Evolutionary conservation across 2,888 invertebrate genomes (phyloP), one percentile per base, ranked within the genome.

Genomic region (Ectobius pallidus): DNA sequence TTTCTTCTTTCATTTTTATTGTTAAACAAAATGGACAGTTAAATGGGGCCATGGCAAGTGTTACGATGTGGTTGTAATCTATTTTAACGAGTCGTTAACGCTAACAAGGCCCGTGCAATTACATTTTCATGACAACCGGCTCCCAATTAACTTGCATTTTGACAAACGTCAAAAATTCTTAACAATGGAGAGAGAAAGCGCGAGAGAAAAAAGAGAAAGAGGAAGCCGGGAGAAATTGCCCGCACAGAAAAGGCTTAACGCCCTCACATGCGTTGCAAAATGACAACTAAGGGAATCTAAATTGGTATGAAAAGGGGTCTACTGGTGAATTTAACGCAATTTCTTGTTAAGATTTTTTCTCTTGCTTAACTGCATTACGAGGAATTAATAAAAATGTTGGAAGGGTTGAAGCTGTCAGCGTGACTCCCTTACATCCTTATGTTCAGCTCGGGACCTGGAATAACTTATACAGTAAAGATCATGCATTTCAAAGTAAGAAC

Each of bases 71-170:
- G 61, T 61, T 18, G 61, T 61, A 32, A 61, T 61, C 32, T 25
- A 32, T 61, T 61, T 61, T 61, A 61, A 61, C 61, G 32, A 61
- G 30, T 61, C 61, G 61, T 61, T 61, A 61, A 61, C 32, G 61
- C 61, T 61, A 61, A 61, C 61, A 61, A 61, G 61, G 61, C 22
- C 61, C 61, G n/a, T 32, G 61, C 61, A 61, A 61, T 61, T 61
- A 61, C 61, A 61, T 61, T 61, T 46, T 61, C 61, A 30, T 61
- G 61, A 32, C 61, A n/a, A 32, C 32, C 61, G n/a, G n/a, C 32
- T 32, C 18, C 61, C 61, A 61, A 61, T 61, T 61, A 32, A 30
- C 61, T 32, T 32, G 6, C 61, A 61, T 61, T 61, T 61, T 61
- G 61, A 61, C 61, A 61, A 61, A 61, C 61, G 32, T 61, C 61